These are phyloP conservation scores for Muschampia plurimacula DNA, from an alignment of 2,888 invertebrate species.

Conservation along the genomic window DNA sequence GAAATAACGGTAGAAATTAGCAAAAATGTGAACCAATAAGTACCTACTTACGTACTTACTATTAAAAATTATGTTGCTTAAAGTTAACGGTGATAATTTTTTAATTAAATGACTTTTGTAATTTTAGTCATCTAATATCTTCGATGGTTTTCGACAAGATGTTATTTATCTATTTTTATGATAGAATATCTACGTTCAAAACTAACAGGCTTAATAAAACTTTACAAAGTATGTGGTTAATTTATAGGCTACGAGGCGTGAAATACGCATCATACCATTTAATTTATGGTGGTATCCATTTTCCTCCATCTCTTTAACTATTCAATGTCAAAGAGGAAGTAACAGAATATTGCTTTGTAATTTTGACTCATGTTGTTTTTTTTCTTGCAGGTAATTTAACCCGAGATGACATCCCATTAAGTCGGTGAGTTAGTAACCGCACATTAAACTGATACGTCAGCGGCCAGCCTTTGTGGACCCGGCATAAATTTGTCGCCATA, in stretches of 20 bases:
- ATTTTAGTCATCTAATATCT: neutral
- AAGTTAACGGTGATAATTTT: neutral
- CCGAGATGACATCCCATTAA: constrained; percentile 51
- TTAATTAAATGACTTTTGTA: neutral
- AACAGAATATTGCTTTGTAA: constrained; percentile 44
- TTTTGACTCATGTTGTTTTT: constrained; percentile 55
- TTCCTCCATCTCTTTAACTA: neutral
- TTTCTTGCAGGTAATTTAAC: constrained; percentile 73
- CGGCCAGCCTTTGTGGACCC: constrained; percentile 58
- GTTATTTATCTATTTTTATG: neutral
- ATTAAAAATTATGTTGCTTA: neutral
- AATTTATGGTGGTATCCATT: constrained; percentile 11
- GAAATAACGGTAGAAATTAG: neutral
- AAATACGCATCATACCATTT: constrained; percentile 6
- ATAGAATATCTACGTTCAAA: neutral
- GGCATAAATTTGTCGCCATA: constrained; percentile 69
- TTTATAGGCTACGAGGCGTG: constrained; percentile 7
- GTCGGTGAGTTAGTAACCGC: constrained; percentile 38
- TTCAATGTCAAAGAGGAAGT: constrained; percentile 19
- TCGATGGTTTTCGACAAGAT: neutral
- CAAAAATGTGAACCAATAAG: neutral
- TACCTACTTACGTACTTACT: neutral
- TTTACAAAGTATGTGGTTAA: constrained; percentile 2
- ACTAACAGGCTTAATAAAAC: neutral
- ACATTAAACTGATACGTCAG: constrained; percentile 29